Conservation (phyloP, 2,888 invertebrate genomes). For the Eristalis arbustorum region DNA sequence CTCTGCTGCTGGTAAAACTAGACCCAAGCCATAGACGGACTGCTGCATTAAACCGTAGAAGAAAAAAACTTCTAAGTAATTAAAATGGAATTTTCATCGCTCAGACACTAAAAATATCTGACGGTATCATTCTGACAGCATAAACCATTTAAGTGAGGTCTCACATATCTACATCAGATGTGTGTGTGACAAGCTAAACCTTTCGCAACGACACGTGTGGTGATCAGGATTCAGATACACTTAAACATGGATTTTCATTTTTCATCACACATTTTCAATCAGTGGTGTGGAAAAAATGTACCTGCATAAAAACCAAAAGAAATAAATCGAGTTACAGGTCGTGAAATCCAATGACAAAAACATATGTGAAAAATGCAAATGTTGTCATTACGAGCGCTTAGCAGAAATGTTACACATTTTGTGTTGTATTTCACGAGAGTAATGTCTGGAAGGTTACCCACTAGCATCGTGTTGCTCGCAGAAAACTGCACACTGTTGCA, state of each 20-base stretch:
- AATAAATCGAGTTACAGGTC: background rate
- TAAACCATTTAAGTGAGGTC: background rate
- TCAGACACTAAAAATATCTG: background rate
- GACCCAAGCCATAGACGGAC: background rate
- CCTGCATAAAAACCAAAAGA: background rate
- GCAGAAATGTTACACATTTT: slow-evolving; percentile 36
- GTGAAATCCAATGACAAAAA: background rate
- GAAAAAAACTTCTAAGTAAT: background rate
- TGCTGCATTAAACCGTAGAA: background rate
- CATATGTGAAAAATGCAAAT: slow-evolving; percentile 53
- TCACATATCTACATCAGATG: background rate
- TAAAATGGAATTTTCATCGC: background rate
- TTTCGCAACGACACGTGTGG: background rate
- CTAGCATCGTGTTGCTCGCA: background rate
- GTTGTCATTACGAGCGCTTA: slow-evolving; percentile 24
- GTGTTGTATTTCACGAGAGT: background rate
- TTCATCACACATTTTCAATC: slow-evolving; percentile 18
- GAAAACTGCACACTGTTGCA: background rate
- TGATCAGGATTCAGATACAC: background rate
- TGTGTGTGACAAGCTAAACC: background rate
- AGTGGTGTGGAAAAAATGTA: background rate
- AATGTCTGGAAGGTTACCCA: slow-evolving; percentile 2
- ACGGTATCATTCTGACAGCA: background rate
- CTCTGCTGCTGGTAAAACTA: background rate
- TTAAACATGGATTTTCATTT: background rate